A percentile compares a stretch with the other conserved stretches of the same genome.
Evolutionary conservation across 2,888 invertebrate species (phyloP).

Genomic region (Drosophila villosipedis): DNA sequence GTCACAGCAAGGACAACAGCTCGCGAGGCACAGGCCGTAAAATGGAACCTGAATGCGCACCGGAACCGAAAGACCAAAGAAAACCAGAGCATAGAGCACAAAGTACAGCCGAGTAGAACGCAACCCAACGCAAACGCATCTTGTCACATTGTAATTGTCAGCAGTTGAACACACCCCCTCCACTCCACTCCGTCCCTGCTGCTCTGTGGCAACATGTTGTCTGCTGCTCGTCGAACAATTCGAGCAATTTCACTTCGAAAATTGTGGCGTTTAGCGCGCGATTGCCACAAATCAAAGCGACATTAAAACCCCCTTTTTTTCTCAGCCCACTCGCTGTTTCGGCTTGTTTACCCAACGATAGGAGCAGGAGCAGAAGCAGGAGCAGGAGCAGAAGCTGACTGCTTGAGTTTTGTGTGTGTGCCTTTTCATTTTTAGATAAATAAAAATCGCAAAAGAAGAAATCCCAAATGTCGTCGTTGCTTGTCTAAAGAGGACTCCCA

Average conservation of each 20-base stretch:
- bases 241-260: slow-evolving; percentile 79
- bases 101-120: background rate
- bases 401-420: slow-evolving; percentile 28
- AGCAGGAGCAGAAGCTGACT: slow-evolving; percentile 1
- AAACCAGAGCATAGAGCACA: slow-evolving; percentile 13
- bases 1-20: slow-evolving; percentile 59
- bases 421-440: slow-evolving; percentile 75
- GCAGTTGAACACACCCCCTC: slow-evolving; percentile 1
- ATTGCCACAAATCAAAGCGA: slow-evolving; percentile 81
- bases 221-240: slow-evolving; percentile 68
- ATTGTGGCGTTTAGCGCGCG: slow-evolving; percentile 79
- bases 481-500: slow-evolving; percentile 27
- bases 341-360: slow-evolving; percentile 26
- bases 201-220: slow-evolving; percentile 17
- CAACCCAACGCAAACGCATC: slow-evolving; percentile 37
- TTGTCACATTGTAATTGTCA: slow-evolving; percentile 36
- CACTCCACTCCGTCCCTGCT: background rate
- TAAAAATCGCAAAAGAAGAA: slow-evolving; percentile 62
- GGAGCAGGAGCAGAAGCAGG: background rate
- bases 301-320: slow-evolving; percentile 57
- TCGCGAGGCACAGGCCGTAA: slow-evolving; percentile 29
- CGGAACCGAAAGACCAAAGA: slow-evolving; percentile 43
- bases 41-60: slow-evolving; percentile 26
- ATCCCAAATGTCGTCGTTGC: slow-evolving; percentile 58
- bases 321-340: background rate